Evolutionary conservation across 1,140 invertebrate species (phyloP).

Genomic region (Pachypeltis micranthus): DNA sequence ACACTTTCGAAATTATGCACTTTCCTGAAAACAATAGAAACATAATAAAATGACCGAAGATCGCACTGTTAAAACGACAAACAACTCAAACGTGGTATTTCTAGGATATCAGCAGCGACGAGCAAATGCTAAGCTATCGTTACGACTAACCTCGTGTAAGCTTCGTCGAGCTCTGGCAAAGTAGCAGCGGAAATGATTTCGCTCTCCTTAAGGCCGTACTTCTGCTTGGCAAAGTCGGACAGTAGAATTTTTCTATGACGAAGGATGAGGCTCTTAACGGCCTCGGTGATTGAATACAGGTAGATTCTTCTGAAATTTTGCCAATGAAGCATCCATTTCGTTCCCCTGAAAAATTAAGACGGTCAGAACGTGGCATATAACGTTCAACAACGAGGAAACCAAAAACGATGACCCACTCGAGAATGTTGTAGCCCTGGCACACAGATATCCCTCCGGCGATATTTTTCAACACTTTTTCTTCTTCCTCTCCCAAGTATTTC

Average conservation of each 20-base stretch:
- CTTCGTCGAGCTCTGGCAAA: slow-evolving; percentile 74
- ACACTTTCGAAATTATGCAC: slow-evolving; percentile 65
- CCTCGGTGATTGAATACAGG: slow-evolving; percentile 85
- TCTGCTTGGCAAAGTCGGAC: slow-evolving; percentile 56
- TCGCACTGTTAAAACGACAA: too few species aligned
- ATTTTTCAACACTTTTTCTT: slow-evolving; percentile 45
- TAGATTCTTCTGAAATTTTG: slow-evolving; percentile 77
- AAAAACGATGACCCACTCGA: slow-evolving; percentile 49
- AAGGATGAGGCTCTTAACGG: slow-evolving; percentile 71
- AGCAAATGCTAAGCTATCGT: too few species aligned
- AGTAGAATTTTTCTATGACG: slow-evolving; percentile 64
- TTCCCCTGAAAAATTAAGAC: slow-evolving; percentile 46
- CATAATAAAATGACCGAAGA: too few species aligned
- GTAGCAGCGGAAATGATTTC: slow-evolving; percentile 75
- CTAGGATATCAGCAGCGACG: too few species aligned
- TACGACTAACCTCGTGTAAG: slow-evolving; percentile 57
- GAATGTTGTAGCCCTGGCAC: slow-evolving; percentile 83
- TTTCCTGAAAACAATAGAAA: slow-evolving; percentile 41
- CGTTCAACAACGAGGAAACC: neutral
- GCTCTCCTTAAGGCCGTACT: slow-evolving; percentile 56
- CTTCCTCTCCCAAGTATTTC: slow-evolving; percentile 73
- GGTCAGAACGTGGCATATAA: slow-evolving; percentile 2
- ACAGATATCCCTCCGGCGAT: slow-evolving; percentile 80
- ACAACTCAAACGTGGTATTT: too few species aligned
- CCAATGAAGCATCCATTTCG: slow-evolving; percentile 69